phyloP scores from a whole-genome alignment of 2,888 invertebrate species.

The Syrista parreyssii region DNA sequence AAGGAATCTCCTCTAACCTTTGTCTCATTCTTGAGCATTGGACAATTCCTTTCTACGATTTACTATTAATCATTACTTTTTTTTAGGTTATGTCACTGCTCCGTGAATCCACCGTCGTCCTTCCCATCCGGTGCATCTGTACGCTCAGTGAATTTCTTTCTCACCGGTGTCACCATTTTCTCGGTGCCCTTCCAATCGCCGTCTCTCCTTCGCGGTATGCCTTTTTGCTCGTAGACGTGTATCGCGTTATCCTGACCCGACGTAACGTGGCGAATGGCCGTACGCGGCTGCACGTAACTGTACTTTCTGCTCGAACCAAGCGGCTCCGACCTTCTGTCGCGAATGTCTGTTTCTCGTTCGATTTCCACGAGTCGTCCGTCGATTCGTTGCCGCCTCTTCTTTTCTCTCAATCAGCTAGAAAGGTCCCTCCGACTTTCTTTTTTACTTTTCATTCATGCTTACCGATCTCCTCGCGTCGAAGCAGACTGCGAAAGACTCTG shows the following conservation, averaged over 20 bases:
- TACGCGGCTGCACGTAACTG: slow-evolving; percentile 30
- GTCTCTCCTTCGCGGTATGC: not conserved
- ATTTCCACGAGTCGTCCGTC: not conserved
- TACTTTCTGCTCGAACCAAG: slow-evolving; percentile 28
- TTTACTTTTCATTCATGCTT: not conserved
- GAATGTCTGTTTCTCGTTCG: not conserved
- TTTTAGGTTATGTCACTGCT: not conserved
- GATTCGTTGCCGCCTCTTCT: not conserved
- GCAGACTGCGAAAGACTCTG: not conserved
- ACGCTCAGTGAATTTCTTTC: not conserved
- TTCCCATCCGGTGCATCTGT: not conserved
- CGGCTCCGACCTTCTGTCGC: slow-evolving; percentile 6
- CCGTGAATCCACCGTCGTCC: not conserved
- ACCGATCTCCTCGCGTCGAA: not conserved
- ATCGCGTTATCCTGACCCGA: slow-evolving; percentile 36
- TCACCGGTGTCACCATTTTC: not conserved
- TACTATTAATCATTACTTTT: not conserved
- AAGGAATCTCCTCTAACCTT: not conserved
- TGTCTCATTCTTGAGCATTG: not conserved
- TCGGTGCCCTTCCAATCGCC: not conserved
- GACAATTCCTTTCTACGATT: not conserved
- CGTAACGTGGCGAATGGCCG: slow-evolving; percentile 25
- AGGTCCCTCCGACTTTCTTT: not conserved
- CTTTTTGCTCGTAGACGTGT: slow-evolving; percentile 18
- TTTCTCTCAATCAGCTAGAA: not conserved